Conservation (phyloP, 2,888 invertebrate genomes). For the Leptinotarsa peninsularis region DNA sequence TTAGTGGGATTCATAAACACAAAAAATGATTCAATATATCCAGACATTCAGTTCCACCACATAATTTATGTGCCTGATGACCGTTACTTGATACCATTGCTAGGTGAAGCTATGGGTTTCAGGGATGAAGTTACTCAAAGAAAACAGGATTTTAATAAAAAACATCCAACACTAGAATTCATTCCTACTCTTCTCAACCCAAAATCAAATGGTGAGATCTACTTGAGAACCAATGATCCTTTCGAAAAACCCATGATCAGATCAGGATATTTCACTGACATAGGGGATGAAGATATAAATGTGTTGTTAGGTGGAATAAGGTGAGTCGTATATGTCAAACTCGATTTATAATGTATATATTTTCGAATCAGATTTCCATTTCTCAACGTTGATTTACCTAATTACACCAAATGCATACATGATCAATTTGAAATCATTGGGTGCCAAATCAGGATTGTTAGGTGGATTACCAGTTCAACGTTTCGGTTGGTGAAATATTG, state of each 20-base stretch:
- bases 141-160: slow-evolving; percentile 39
- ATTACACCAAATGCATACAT: too few relatives aligned
- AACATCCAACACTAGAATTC: slow-evolving; percentile 37
- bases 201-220: slow-evolving; percentile 70
- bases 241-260: slow-evolving; percentile 72
- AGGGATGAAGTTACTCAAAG: slow-evolving; percentile 49
- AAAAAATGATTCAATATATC: slow-evolving; percentile 64
- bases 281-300: slow-evolving; percentile 65
- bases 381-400: too few relatives aligned
- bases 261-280: slow-evolving; percentile 73
- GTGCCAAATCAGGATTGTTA: too few relatives aligned
- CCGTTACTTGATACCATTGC: slow-evolving; percentile 40
- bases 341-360: too few relatives aligned
- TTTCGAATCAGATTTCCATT: too few relatives aligned
- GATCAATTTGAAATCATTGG: too few relatives aligned
- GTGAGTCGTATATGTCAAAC: slow-evolving; percentile 26
- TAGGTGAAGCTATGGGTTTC: slow-evolving; percentile 53
- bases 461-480: too few relatives aligned
- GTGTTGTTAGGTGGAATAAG: slow-evolving; percentile 69
- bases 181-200: slow-evolving; percentile 59
- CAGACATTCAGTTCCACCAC: slow-evolving; percentile 66
- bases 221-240: slow-evolving; percentile 70
- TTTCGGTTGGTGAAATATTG: too few relatives aligned
- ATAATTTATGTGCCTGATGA: slow-evolving; percentile 58
- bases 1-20: slow-evolving; percentile 68